A percentile compares a stretch with the other conserved stretches of the same genome.
Conservation (phyloP, 2,888 invertebrate genomes). For the Dioctria rufipes region DNA sequence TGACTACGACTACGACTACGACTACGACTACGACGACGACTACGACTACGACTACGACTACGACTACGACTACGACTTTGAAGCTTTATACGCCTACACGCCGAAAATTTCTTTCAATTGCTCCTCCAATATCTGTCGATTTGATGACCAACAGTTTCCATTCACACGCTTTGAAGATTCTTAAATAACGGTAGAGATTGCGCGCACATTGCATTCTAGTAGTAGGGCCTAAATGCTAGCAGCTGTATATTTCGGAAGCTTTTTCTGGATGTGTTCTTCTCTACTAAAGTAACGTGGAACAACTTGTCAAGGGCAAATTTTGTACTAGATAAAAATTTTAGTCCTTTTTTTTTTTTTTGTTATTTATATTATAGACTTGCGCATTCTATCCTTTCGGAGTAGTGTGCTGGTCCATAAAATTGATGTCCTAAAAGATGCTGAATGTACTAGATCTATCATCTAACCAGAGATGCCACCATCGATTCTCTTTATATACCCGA, state of each 20-base stretch:
- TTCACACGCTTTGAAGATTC: slow-evolving; percentile 21
- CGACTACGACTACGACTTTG: too few species aligned
- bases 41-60: too few species aligned
- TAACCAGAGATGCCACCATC: neutral
- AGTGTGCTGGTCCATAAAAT: slow-evolving; percentile 13
- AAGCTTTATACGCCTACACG: slow-evolving; percentile 20
- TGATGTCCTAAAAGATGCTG: slow-evolving; percentile 26
- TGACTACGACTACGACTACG: too few species aligned
- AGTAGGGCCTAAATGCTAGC: neutral
- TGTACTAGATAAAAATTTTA: slow-evolving; percentile 27
- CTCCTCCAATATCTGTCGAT: slow-evolving; percentile 26
- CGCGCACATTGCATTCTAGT: slow-evolving; percentile 28
- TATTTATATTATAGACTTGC: neutral
- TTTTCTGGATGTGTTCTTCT: slow-evolving; percentile 17
- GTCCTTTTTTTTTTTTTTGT: neutral
- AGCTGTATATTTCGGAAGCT: neutral
- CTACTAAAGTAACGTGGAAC: neutral
- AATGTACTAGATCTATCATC: slow-evolving; percentile 24
- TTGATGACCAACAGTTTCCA: slow-evolving; percentile 4
- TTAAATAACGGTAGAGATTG: neutral
- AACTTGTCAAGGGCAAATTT: slow-evolving; percentile 48
- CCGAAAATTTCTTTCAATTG: slow-evolving; percentile 19
- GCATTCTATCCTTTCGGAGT: slow-evolving; percentile 3
- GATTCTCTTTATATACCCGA: slow-evolving; percentile 12
- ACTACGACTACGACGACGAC: too few species aligned